phyloP scores from a whole-genome alignment of 2,888 invertebrate species.

The Physocephala rufipes region DNA sequence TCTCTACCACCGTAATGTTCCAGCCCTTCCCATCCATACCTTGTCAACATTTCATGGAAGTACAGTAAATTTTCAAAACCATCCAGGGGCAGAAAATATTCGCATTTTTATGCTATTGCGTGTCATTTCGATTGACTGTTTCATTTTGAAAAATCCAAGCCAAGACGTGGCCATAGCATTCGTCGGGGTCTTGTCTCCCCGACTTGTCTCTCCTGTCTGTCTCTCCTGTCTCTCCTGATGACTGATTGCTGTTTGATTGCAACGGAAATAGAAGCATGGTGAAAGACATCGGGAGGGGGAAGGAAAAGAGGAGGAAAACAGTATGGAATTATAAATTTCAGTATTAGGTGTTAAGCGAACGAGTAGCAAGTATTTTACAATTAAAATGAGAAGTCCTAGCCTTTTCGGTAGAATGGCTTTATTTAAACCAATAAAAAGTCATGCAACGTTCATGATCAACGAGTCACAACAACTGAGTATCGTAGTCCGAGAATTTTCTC shows the following conservation, averaged over 20 bases:
- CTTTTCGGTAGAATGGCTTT: too few species aligned
- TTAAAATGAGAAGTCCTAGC: too few species aligned
- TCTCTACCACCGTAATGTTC: background rate
- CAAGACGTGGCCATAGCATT: background rate
- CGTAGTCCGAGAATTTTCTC: too few species aligned
- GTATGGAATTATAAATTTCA: too few species aligned
- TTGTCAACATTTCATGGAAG: background rate
- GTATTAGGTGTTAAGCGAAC: too few species aligned
- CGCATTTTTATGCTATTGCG: conserved; percentile 44
- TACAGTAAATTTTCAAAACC: conserved; percentile 17
- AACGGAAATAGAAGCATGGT: background rate
- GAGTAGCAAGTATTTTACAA: too few species aligned
- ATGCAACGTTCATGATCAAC: too few species aligned
- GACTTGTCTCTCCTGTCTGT: background rate
- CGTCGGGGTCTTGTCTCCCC: background rate
- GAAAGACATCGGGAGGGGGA: background rate
- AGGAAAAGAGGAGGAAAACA: too few species aligned
- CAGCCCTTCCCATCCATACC: background rate
- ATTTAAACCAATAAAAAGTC: too few species aligned
- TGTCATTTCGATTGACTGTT: conserved; percentile 46
- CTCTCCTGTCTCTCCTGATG: background rate
- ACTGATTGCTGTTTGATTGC: conserved; percentile 3
- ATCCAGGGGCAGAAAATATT: conserved; percentile 38
- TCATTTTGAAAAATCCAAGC: conserved; percentile 43
- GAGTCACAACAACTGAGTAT: too few species aligned